phyloP scores from a whole-genome alignment of 2,888 invertebrate species.

The Meiosimyza platycephala region DNA sequence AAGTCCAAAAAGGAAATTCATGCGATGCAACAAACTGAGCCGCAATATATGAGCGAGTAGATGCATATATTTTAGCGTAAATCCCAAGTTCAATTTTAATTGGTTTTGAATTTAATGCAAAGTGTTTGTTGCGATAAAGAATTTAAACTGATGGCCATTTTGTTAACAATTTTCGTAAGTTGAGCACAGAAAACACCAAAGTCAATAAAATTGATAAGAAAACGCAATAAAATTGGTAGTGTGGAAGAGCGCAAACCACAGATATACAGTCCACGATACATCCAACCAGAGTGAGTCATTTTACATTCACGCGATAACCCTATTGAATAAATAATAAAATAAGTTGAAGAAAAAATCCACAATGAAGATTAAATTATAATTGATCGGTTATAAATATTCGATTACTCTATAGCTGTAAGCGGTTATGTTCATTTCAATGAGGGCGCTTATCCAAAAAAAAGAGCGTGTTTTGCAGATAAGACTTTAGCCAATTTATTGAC shows the following conservation, averaged over 20 bases:
- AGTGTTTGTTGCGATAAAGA: constrained; percentile 56
- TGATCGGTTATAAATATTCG: constrained; percentile 61
- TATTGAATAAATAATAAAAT: neutral
- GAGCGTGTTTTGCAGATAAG: constrained; percentile 47
- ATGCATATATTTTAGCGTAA: constrained; percentile 6
- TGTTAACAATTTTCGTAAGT: constrained; percentile 63
- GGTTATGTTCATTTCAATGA: constrained; percentile 29
- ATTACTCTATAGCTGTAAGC: constrained; percentile 14
- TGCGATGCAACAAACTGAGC: neutral
- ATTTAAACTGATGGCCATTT: constrained; percentile 64
- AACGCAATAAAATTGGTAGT: constrained; percentile 38
- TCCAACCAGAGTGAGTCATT: constrained; percentile 41
- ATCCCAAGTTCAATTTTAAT: constrained; percentile 62
- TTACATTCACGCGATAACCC: constrained; percentile 9
- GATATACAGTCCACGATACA: too few relatives aligned
- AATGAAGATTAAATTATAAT: constrained; percentile 48
- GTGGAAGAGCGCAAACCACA: neutral
- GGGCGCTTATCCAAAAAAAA: constrained; percentile 45
- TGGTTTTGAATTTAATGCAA: constrained; percentile 62
- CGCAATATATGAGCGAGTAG: neutral
- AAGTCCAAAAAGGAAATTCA: neutral
- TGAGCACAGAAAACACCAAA: constrained; percentile 46
- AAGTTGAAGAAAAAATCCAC: constrained; percentile 39
- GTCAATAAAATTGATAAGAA: constrained; percentile 61
- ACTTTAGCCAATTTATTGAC: constrained; percentile 41